Conservation (phyloP, 2,113 vertebrate species). For the Anser brachyrhynchus region DNA sequence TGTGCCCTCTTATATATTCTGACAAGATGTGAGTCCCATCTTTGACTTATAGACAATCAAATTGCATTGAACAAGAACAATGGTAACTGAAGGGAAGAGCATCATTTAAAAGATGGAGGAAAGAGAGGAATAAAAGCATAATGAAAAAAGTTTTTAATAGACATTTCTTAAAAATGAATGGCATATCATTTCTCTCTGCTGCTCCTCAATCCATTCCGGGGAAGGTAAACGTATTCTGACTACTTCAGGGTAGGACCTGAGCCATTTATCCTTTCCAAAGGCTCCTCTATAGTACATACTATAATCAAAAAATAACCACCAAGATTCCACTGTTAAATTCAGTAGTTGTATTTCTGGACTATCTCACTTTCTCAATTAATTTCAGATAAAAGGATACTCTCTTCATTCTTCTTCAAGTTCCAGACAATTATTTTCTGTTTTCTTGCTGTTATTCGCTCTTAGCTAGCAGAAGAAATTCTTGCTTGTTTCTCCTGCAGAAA, state of each 20-base stretch:
- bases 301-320: neutral
- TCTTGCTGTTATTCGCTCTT: neutral
- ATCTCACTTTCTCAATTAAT: neutral
- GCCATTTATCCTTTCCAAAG: neutral
- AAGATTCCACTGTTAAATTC: neutral
- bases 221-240: neutral
- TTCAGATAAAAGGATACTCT: neutral
- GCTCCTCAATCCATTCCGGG: neutral
- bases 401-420: neutral
- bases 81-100: neutral
- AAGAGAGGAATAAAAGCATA: neutral
- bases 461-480: neutral
- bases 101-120: neutral
- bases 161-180: neutral
- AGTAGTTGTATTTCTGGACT: neutral
- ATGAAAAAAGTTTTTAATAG: rapidly evolving
- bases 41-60: neutral
- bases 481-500: neutral
- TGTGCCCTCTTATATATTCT: neutral
- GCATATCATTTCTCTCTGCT: neutral
- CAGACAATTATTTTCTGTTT: neutral
- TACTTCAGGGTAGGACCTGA: neutral
- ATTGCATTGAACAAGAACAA: neutral
- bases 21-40: neutral
- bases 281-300: neutral